phyloP scores from a whole-genome alignment of 2,888 invertebrate species.

The Caenorhabditis doughertyi region DNA sequence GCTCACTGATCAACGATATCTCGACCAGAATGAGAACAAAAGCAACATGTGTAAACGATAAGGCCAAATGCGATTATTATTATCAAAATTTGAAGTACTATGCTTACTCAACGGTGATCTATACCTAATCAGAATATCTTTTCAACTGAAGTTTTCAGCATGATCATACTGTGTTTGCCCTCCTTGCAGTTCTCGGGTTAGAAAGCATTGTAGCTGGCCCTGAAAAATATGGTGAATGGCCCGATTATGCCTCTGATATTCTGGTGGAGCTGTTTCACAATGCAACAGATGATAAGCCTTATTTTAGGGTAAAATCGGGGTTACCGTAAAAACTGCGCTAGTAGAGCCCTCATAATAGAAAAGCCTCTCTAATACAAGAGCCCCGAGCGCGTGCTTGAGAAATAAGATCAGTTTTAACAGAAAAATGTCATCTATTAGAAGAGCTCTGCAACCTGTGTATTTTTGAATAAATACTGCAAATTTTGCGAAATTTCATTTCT shows the following conservation, averaged over 20 bases:
- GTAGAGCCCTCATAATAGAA: no score
- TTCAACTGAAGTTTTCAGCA: constrained; percentile 29
- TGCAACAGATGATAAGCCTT: neutral
- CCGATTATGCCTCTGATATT: constrained; percentile 45
- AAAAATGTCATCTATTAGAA: no score
- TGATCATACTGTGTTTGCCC: constrained; percentile 44
- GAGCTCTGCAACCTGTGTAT: no score
- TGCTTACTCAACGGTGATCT: constrained; percentile 45
- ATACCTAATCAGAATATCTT: neutral
- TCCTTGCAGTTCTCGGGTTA: constrained; percentile 39
- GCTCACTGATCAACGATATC: constrained; percentile 45
- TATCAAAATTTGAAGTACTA: constrained; percentile 41
- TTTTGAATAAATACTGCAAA: no score
- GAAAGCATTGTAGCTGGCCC: constrained; percentile 27
- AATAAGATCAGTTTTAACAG: no score
- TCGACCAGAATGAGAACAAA: constrained; percentile 48
- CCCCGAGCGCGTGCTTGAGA: no score
- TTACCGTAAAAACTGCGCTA: no score
- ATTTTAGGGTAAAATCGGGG: constrained; percentile 40
- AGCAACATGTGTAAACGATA: constrained; percentile 21
- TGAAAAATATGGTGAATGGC: constrained; percentile 44
- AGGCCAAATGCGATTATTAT: constrained; percentile 33
- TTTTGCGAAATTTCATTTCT: no score
- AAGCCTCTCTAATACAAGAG: no score
- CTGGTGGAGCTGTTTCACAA: constrained; percentile 45